Conservation (phyloP, 2,888 invertebrate species). For the Hybos culiciformis region DNA sequence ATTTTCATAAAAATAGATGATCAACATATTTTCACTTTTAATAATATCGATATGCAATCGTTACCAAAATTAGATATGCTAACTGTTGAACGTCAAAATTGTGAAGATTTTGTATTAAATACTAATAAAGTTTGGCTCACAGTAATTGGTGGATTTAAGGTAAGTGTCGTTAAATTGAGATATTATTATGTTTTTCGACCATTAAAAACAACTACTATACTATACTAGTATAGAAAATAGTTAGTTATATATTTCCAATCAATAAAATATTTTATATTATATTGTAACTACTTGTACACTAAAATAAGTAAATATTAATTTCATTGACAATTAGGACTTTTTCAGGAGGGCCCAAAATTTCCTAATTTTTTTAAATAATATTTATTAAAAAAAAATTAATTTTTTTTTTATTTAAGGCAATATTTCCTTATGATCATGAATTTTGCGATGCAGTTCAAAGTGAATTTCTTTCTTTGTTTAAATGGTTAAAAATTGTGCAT, state of each 20-base stretch:
- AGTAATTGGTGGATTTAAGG: conserved; percentile 32
- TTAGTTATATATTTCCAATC: too few species aligned
- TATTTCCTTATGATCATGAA: conserved; percentile 76
- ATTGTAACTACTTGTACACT: too few species aligned
- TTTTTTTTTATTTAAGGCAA: conserved; percentile 37
- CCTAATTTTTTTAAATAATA: not conserved
- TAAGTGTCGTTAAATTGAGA: too few species aligned
- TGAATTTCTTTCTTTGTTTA: conserved; percentile 77
- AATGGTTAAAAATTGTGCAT: conserved; percentile 87
- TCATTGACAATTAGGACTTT: too few species aligned
- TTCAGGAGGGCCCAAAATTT: too few species aligned
- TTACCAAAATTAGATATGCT: conserved; percentile 49
- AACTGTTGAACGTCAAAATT: conserved; percentile 56
- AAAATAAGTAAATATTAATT: too few species aligned
- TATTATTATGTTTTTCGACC: conserved; percentile 47
- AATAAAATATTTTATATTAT: too few species aligned
- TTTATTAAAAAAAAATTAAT: conserved; percentile 12
- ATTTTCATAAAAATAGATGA: conserved; percentile 47
- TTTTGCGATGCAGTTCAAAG: conserved; percentile 81
- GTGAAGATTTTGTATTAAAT: conserved; percentile 52
- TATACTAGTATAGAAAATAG: too few species aligned
- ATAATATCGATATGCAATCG: conserved; percentile 50
- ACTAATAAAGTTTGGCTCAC: conserved; percentile 53
- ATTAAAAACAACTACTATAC: too few species aligned
- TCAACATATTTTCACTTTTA: conserved; percentile 56